Base-by-base conservation (phyloP, 2,113 vertebrate species). In the Rhinolophus ferrumequinum region DNA sequence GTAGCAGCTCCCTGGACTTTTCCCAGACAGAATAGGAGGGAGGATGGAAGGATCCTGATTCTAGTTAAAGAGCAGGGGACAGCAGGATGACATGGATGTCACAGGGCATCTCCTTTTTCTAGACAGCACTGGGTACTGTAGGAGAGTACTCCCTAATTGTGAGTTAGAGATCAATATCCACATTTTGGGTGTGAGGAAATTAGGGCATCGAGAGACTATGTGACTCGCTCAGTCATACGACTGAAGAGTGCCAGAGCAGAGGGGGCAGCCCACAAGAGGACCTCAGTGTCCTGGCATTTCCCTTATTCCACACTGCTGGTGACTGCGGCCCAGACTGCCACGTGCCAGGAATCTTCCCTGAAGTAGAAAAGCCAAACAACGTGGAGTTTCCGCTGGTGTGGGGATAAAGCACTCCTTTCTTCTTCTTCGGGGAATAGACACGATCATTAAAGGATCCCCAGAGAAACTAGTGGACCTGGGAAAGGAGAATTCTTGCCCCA, bases 221-320 rank as follows among this genome's bases (percentile, higher is more conserved):
- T n/a, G 33, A 50, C n/a, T 90, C 38, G 6, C 18, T 88, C 41
- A 8, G 33, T 58, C 66, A 54, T 22, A 30, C 10, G 19, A 3
- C 5, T 8, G 22, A 72, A 30, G 44, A 95, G 38, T 2, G 0
- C 3, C 2, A 2, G 62, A 33, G 47, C 0, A 1, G 4, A 64
- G 77, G 64, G 11, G 12, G 70, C 58, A 38, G 83, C 35, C 38
- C 35, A 18, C 52, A 54, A 54, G 52, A 54, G 52, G 84, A 56
- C 24, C 19, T 60, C 72, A 50, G 81, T 4, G 33, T 72, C 77
- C 19, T n/a, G 60, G 82, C 66, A 70, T 50, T 67, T 58, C 5
- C 33, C 21, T 21, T 54, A 30, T 15, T 10, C 15, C 30, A 6
- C 3, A 2, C 52, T 13, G 16, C 52, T 0, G 2, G 56, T 22